Base-by-base conservation (phyloP, 2,888 invertebrate genomes). In the Ceratothoa steindachneri region DNA sequence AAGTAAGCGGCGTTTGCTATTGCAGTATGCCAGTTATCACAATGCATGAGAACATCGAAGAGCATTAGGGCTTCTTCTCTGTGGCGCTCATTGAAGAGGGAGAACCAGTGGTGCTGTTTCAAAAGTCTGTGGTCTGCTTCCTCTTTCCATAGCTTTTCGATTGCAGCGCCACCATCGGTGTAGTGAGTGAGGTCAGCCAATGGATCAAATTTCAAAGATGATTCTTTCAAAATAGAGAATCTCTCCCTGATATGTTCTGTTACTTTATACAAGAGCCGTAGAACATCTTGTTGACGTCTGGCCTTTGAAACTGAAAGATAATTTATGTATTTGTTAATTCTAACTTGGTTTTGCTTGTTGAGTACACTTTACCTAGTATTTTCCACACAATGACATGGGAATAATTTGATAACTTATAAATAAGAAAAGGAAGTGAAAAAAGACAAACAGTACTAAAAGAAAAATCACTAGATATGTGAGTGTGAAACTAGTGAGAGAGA, bases 41-140 rank as follows among this genome's bases (percentile, higher is more conserved):
- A 90, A 73, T 89, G 88, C 85, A 87, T 88, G 80, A 92, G 86
- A 72, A 90, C 85, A 82, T 90, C 88, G 85, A 89, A 90, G 27
- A 92, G 84, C 4, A 88, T 87, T 2, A 87, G 83, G 9, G 88
- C 89, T 82, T 92, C 89, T 81, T 88, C 87, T 69, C 87, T 85
- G 74, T 91, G 89, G 52, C 86, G 84, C 70, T 87, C 86, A 82
- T 89, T 86, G 82, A 87, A 87, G 82, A 87, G 86, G 22, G 89
- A 88, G 86, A 89, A 90, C 15, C 88, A 85, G 79, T 89, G 86
- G 55, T 87, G 87, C 31, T 81, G 80, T 64, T 86, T 86, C 0
- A 89, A 89, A 65, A 90, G 84, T 76, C 87, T 83, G 52, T 89
- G 89, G 51, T 87, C 83, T 69, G 87, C 85, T 81, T 88, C 87